Evolutionary conservation across 92 coral and sea anemone genomes (phyloP).

Genomic region (Porites cylindrica): DNA sequence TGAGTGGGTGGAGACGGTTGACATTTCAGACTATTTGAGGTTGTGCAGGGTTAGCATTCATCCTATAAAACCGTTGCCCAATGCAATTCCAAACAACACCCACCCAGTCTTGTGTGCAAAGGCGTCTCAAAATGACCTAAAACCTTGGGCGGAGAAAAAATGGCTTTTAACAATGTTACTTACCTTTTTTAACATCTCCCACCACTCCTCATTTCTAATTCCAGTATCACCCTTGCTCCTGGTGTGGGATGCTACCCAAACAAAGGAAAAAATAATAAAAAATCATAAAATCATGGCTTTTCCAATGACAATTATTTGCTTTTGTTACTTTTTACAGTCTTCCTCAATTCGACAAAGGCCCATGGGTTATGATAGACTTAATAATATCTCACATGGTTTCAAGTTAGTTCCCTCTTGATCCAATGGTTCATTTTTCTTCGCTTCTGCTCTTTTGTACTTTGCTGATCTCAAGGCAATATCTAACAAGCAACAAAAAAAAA

Average conservation of each 20-base stretch:
- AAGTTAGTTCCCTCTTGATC: conserved; percentile 27
- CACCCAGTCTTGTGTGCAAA: no score
- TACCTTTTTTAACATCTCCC: conserved; percentile 93
- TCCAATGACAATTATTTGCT: no score
- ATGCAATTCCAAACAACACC: no score
- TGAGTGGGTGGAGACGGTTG: no score
- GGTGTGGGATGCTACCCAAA: background rate
- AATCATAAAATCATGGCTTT: background rate
- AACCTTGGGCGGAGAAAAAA: background rate
- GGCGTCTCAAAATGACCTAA: no score
- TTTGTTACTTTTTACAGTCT: no score
- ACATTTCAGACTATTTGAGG: no score
- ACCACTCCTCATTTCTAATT: conserved; percentile 96
- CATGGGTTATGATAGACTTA: background rate
- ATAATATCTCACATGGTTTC: conserved; percentile 8
- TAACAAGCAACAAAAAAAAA: background rate
- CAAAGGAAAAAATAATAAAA: background rate
- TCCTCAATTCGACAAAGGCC: background rate
- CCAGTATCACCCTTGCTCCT: conserved; percentile 65
- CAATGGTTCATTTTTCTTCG: conserved; percentile 21
- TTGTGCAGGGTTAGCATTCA: no score
- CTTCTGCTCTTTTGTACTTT: background rate
- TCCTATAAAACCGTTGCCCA: no score
- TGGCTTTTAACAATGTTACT: background rate
- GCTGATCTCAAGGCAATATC: conserved; percentile 42